Percentiles rank a stretch among this genome's conserved stretches.
Conservation (phyloP, 2,113 vertebrate species). For the Rostratula benghalensis region DNA sequence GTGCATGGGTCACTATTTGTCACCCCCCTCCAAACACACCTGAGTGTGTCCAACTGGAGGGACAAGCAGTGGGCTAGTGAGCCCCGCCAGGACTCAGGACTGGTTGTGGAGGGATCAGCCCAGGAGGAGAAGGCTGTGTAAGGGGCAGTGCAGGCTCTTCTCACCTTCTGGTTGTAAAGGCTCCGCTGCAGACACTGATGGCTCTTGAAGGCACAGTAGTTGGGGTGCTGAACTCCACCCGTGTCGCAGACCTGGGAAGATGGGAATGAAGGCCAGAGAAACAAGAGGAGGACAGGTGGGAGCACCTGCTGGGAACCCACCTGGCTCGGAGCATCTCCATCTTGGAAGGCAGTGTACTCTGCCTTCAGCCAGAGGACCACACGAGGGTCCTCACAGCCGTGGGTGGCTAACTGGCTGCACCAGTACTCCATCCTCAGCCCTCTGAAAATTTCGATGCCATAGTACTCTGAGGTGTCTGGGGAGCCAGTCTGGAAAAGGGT, state of each 20-base stretch:
- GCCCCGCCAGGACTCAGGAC: background rate
- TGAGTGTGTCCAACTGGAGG: background rate
- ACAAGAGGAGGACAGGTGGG: background rate
- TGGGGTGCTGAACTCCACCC: constrained; percentile 58
- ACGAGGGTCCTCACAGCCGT: constrained; percentile 65
- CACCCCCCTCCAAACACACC: background rate
- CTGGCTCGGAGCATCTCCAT: background rate
- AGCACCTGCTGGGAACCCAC: constrained; percentile 48
- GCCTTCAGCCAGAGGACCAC: constrained; percentile 71
- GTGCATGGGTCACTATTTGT: background rate
- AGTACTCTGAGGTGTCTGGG: background rate
- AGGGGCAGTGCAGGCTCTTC: background rate
- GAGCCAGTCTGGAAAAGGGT: background rate
- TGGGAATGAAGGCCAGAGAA: background rate
- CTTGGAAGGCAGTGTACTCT: constrained; percentile 61
- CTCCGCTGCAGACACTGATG: constrained; percentile 70
- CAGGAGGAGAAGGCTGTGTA: background rate
- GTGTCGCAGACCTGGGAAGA: constrained; percentile 74
- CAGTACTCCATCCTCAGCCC: constrained; percentile 65
- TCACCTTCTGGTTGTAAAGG: constrained; percentile 61
- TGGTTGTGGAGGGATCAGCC: background rate
- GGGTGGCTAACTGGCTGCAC: constrained; percentile 69
- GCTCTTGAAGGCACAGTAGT: constrained; percentile 78
- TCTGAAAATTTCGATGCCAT: background rate
- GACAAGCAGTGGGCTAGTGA: background rate